Base-by-base conservation (phyloP, 2,888 invertebrate genomes). In the Diadegma fenestrale region DNA sequence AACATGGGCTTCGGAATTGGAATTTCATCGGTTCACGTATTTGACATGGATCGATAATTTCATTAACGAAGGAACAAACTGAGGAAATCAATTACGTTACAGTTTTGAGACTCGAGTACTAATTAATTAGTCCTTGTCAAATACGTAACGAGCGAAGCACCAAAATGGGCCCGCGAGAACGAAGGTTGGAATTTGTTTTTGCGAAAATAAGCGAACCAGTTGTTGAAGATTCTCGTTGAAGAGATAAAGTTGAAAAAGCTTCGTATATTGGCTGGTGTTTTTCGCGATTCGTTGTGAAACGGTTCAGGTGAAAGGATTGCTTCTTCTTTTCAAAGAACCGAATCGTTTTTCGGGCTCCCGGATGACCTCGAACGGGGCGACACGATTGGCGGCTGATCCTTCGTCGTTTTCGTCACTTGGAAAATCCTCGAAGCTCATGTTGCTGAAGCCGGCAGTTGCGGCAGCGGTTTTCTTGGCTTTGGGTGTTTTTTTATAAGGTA, bases 341-440 rank as follows among this genome's bases (percentile, higher is more conserved):
- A 94, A 94, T 43, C 93, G 92, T 86, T 93, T 94, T 75, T 94
- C 94, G 6, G 93, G 91, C 64, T 93, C 94, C 14, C 94, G 90
- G 33, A 96, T 94, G 10, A 96, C 96, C 90, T 96, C 96, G 89
- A 96, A 96, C 0, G 96, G 96, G 72, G 95, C 95, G 61, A 94
- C 93, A 30, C 93, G 92, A 30, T 92, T 88, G 7, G 88, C 92
- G n/a, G 94, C 94, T 8, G 69, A 51, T 7, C 87, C 88, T 45
- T 87, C 88, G 71, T 95, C 95, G 84, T 95, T 95, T 76, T 95
- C 95, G 89, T 96, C 96, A 37, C 96, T 96, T 2, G 96, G 96
- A 90, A 96, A 96, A 93, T 97, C 96, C 91, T 97, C 96, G 89
- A 97, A 97, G 90, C 96, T 97, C 96, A 97, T 96, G 89, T 97